These are phyloP conservation scores for Drosophila eugracilis DNA, from an alignment of 1,140 invertebrate genomes.

Conservation along the genomic window DNA sequence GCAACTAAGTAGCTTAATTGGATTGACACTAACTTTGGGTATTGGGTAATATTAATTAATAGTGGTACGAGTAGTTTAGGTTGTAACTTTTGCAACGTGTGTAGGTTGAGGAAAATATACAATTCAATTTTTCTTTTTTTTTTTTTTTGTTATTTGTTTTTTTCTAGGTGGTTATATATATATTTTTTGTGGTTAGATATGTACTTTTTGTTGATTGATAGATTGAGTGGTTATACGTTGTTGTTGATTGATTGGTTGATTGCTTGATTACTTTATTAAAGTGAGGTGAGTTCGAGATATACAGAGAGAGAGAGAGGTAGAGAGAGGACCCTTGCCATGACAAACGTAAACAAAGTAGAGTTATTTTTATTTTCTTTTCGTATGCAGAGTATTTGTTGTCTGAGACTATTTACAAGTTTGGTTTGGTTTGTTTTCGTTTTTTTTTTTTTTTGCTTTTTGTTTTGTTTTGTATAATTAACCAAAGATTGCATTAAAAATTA, in stretches of 20 bases:
- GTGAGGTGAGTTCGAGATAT: constrained; percentile 64
- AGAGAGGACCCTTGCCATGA: constrained; percentile 83
- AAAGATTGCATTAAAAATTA: constrained; percentile 40
- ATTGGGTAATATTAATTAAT: constrained; percentile 44
- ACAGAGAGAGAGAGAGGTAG: constrained; percentile 62
- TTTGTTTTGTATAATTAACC: constrained; percentile 51
- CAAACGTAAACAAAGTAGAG: constrained; percentile 74
- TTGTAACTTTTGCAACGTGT: constrained; percentile 62
- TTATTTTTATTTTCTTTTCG: constrained; percentile 69
- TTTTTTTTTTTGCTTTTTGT: constrained; percentile 24
- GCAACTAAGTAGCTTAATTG: constrained; percentile 82
- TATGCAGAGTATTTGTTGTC: constrained; percentile 77
- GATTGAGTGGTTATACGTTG: constrained; percentile 41
- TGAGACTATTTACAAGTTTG: constrained; percentile 82
- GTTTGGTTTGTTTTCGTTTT: constrained; percentile 58
- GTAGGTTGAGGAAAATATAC: constrained; percentile 65
- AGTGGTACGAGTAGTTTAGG: constrained; percentile 60
- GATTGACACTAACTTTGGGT: constrained; percentile 74
- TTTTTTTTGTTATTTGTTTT: constrained; percentile 33
- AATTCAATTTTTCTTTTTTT: constrained; percentile 49
- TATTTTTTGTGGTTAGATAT: constrained; percentile 59
- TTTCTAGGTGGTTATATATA: constrained; percentile 66
- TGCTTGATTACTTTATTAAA: constrained; percentile 54
- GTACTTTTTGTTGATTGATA: constrained; percentile 56
- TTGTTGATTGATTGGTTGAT: constrained; percentile 58